phyloP scores from a whole-genome alignment of 2,113 vertebrate species.

The Sander vitreus region DNA sequence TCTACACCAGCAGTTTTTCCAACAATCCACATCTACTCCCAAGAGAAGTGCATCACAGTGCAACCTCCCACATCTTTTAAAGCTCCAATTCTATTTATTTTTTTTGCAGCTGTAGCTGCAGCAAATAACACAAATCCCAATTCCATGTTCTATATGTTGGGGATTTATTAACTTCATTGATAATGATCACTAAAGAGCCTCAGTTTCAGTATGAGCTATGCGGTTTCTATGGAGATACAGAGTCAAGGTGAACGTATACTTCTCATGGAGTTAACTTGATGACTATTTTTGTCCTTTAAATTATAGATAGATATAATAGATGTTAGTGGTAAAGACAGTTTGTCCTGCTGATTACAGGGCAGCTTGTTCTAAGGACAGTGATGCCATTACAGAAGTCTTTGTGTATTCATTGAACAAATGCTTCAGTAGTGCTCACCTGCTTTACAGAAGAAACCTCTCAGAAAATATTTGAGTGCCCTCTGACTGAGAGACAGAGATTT shows the following conservation, averaged over 20 bases:
- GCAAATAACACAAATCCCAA: not conserved
- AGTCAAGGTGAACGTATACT: not conserved
- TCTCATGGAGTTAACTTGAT: not conserved
- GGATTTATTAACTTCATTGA: not conserved
- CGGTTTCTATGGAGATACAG: not conserved
- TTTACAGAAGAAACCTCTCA: slow-evolving; percentile 30
- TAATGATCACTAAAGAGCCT: not conserved
- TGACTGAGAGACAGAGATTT: slow-evolving; percentile 16
- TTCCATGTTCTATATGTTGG: not conserved
- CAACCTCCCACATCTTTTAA: not conserved
- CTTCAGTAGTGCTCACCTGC: not conserved
- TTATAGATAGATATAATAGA: not conserved
- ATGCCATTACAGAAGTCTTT: not conserved
- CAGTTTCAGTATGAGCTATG: not conserved
- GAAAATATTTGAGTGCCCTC: slow-evolving; percentile 4
- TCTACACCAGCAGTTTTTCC: not conserved
- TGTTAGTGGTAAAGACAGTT: not conserved
- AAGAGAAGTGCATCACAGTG: not conserved
- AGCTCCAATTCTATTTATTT: not conserved
- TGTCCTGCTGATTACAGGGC: not conserved
- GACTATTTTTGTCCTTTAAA: not conserved
- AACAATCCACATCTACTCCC: not conserved
- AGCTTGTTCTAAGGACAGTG: slow-evolving; percentile 9
- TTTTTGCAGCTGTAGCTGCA: not conserved
- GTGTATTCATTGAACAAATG: not conserved